These are phyloP conservation scores for Prunella strophiata DNA, from an alignment of 2,797 vertebrate genomes.

Conservation along the genomic window DNA sequence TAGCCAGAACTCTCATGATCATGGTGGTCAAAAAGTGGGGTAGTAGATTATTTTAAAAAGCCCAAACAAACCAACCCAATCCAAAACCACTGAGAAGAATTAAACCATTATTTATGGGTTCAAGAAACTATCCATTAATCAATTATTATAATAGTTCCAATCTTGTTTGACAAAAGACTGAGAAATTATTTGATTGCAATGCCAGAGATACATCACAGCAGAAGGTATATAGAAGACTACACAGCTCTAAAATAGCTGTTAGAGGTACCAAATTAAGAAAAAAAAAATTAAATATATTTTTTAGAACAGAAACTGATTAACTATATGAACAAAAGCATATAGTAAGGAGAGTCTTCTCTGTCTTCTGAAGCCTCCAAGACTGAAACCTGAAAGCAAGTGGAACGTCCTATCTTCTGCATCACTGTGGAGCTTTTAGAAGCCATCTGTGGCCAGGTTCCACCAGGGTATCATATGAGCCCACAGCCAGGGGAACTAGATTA, in stretches of 20 bases:
- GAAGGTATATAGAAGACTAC: not conserved
- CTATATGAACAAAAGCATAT: not conserved
- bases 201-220: not conserved
- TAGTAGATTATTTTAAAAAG: not conserved
- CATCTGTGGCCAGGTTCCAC: not conserved
- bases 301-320: not conserved
- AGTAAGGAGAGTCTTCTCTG: not conserved
- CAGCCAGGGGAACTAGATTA: not conserved
- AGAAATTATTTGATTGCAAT: not conserved
- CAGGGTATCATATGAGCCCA: fast-evolving
- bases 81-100: not conserved
- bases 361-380: not conserved
- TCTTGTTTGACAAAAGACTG: not conserved
- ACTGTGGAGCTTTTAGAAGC: not conserved
- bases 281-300: not conserved
- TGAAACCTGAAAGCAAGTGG: not conserved
- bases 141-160: not conserved
- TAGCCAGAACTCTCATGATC: not conserved
- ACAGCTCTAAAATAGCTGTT: not conserved
- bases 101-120: not conserved
- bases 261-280: not conserved
- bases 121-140: not conserved
- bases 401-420: not conserved
- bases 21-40: fast-evolving
- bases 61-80: not conserved